Evolutionary conservation across 2,888 invertebrate genomes (phyloP).

Genomic region (Sussaba pulchella): DNA sequence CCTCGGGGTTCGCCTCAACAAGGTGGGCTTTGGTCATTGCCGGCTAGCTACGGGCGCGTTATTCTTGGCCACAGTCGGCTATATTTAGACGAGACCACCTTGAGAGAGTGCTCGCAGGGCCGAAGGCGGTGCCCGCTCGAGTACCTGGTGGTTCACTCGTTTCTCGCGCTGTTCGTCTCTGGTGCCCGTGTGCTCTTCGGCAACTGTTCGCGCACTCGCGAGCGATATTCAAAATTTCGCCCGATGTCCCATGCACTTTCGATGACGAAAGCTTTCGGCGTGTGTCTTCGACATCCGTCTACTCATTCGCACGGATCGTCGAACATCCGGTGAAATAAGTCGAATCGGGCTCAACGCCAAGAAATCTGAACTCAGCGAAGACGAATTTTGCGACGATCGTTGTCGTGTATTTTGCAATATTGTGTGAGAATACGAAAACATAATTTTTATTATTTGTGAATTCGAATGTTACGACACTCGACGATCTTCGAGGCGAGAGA

Average conservation of each 20-base stretch:
- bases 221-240: neutral
- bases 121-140: conserved; percentile 60
- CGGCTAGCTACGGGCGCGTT: conserved; percentile 78
- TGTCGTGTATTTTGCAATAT: too few species aligned
- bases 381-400: too few species aligned
- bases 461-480: too few species aligned
- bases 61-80: conserved; percentile 82
- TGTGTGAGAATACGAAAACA: too few species aligned
- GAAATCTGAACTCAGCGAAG: too few species aligned
- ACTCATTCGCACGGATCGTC: too few species aligned
- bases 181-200: conserved; percentile 33
- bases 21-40: conserved; percentile 80
- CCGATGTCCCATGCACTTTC: conserved; percentile 20
- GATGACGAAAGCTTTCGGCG: conserved; percentile 44
- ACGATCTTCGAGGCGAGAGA: too few species aligned
- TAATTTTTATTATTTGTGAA: too few species aligned
- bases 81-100: conserved; percentile 84
- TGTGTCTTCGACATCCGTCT: conserved; percentile 30
- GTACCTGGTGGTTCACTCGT: conserved; percentile 43
- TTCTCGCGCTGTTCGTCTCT: conserved; percentile 17
- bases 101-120: conserved; percentile 76
- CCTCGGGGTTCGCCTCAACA: conserved; percentile 49
- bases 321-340: too few species aligned
- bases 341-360: too few species aligned
- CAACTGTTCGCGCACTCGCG: conserved; percentile 14